Conservation (phyloP, 2,888 invertebrate genomes). For the Celastrina argiolus region DNA sequence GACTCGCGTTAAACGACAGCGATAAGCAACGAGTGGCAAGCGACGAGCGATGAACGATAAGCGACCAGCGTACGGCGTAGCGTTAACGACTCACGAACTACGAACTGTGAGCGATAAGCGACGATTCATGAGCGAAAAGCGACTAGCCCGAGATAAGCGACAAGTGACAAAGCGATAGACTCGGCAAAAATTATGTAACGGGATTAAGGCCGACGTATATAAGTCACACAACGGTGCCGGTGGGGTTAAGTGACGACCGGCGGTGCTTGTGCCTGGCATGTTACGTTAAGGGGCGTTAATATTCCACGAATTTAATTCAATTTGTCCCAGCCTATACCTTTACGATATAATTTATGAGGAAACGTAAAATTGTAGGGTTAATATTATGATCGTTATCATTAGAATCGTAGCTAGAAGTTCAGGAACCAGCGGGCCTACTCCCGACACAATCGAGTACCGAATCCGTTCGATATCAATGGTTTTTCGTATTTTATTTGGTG, state of each 20-base stretch:
- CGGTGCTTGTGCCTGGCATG: neutral
- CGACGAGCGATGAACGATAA: neutral
- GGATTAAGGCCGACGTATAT: conserved; percentile 26
- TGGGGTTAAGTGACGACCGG: neutral
- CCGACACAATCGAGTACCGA: too few relatives aligned
- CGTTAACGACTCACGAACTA: neutral
- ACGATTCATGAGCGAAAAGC: neutral
- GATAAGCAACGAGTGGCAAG: neutral
- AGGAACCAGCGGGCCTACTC: too few relatives aligned
- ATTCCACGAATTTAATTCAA: neutral
- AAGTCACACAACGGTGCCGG: neutral
- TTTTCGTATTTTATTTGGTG: too few relatives aligned
- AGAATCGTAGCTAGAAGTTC: neutral
- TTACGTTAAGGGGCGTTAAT: neutral
- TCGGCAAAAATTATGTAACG: conserved; percentile 28
- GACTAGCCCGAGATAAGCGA: too few relatives aligned
- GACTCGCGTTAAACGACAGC: too few relatives aligned
- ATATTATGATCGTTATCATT: neutral
- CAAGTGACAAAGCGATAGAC: conserved; percentile 1
- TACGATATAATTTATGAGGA: neutral
- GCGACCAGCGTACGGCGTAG: neutral
- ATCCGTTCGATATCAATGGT: too few relatives aligned
- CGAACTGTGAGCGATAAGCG: neutral
- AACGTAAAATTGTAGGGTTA: neutral
- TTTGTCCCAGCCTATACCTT: neutral